These are phyloP conservation scores for Acropternis orthonyx DNA, from an alignment of 2,797 vertebrate species.

Conservation along the genomic window DNA sequence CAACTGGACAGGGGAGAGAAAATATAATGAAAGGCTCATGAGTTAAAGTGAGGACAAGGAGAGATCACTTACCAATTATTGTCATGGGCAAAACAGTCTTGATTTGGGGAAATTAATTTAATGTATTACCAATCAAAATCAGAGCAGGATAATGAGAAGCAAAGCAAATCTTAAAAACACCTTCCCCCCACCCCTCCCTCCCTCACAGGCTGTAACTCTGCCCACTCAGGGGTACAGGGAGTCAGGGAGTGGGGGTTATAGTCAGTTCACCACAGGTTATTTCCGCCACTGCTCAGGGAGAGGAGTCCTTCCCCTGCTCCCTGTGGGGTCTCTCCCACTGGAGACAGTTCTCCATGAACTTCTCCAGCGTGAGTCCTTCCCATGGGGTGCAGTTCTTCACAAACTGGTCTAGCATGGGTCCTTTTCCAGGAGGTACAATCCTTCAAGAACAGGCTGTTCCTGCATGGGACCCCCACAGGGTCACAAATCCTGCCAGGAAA, in stretches of 20 bases:
- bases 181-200: neutral
- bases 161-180: neutral
- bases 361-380: neutral
- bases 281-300: neutral
- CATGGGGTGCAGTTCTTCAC: neutral
- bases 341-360: neutral
- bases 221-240: too few relatives aligned
- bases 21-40: neutral
- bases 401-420: neutral
- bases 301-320: neutral
- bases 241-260: neutral
- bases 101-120: neutral
- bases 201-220: neutral
- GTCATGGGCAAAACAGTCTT: neutral
- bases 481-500: neutral
- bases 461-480: neutral
- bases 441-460: neutral
- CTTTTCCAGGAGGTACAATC: neutral
- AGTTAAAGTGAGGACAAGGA: neutral
- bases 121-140: neutral
- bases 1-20: neutral
- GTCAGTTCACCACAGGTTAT: neutral
- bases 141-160: neutral
- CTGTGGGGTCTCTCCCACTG: neutral
- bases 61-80: neutral